phyloP scores from a whole-genome alignment of 2,888 invertebrate genomes.

The Pseudoips prasinana region DNA sequence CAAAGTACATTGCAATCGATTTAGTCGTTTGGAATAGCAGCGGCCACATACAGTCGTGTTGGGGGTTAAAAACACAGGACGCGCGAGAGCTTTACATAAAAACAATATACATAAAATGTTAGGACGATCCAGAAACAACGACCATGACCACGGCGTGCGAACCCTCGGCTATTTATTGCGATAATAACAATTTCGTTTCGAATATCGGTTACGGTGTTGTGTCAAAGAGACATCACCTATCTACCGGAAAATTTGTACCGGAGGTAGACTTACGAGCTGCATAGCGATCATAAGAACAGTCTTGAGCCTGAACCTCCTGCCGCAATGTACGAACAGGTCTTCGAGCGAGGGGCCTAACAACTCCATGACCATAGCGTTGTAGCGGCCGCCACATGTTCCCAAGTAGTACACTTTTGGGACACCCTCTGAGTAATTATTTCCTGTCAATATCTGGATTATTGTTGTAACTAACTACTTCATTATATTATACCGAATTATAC shows the following conservation, averaged over 20 bases:
- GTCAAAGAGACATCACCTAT: conserved; percentile 44
- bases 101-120: too few species aligned
- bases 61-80: too few species aligned
- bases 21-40: too few species aligned
- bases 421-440: conserved; percentile 88
- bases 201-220: conserved; percentile 73
- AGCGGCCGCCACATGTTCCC: conserved; percentile 98
- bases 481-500: conserved; percentile 5
- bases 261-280: conserved; percentile 91
- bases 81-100: too few species aligned
- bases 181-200: too few species aligned
- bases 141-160: conserved; percentile 64
- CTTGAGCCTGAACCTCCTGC: conserved; percentile 98
- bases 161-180: conserved; percentile 52
- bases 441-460: conserved; percentile 31
- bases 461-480: conserved; percentile 12
- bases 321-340: conserved; percentile 99
- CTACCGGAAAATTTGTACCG: conserved; percentile 37
- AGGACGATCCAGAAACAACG: conserved; percentile 54
- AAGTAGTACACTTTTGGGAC: conserved; percentile 99
- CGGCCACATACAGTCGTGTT: too few species aligned
- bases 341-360: conserved; percentile 99
- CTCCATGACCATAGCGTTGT: conserved; percentile 99
- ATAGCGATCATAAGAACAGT: conserved; percentile 98
- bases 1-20: too few species aligned